Evolutionary conservation across 1,140 invertebrate genomes (phyloP), one percentile per base, ranked within the genome.

Genomic region (Paralvinella palmiformis): DNA sequence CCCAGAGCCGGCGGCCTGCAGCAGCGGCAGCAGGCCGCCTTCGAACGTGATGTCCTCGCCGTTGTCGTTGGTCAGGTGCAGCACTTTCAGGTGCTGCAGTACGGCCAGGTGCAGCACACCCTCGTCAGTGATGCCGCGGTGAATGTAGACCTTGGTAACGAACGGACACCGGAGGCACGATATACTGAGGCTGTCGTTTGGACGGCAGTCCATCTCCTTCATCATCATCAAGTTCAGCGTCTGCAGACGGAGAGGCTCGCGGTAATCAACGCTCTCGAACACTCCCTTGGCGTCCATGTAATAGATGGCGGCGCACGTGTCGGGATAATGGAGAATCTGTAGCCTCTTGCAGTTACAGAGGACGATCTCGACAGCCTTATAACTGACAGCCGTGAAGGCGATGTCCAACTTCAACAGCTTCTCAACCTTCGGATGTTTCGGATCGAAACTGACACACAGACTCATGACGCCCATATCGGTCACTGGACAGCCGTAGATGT

Each of bases 371-470:
- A 27, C 50, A 22, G 7, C 50, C 27, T 53, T 53, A 10, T 15
- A 7, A 7, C 7, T 53, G 7, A 53, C 50, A 7, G 50, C 27
- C 7, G 50, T 53, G 50, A 7, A 10, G 50, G 50, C 10, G 50
- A 53, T 27, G 50, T 53, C 50, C 50, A 53, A 27, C 7, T 22
- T 7, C 15, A 53, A 27, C 50, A 53, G 50, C 27, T 29, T 15
- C 50, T 15, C 15, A 22, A 7, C 7, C 27, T 53, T 53, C 10
- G 13, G 50, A 27, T 15, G 27, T 7, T 7, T 15, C 50, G 50
- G 50, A 10, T 53, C 50, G 27, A 53, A 53, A 22, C 50, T 53
- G 50, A 53, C 50, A 53, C 50, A 53, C 15, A 53, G 50, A 13
- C 13, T 15, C 50, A 53, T 15, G 50, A 53, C 10, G 27, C 50